Base-by-base conservation (phyloP, 2,113 vertebrate genomes). In the Oriolus oriolus region DNA sequence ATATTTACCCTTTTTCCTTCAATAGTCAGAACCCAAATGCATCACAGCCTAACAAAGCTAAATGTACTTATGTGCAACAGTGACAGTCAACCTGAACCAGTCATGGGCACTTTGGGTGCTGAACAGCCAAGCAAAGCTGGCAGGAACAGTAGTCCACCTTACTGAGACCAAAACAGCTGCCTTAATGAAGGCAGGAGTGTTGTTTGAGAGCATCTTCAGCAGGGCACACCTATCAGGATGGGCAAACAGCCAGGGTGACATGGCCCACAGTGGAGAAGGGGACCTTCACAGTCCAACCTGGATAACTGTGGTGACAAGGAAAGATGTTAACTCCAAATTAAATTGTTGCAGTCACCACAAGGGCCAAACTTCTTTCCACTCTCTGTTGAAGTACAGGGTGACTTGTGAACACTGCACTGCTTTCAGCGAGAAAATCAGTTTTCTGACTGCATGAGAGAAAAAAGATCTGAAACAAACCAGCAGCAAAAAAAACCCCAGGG, bases 71-170 rank as follows among this genome's bases (percentile, higher is more conserved):
- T 1, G 9, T 15, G 11, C 13, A 44, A 16, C 19, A 39, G 13
- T 52, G 56, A 35, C 7, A 7, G 27, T 31, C 1, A 11, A 6
- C 26, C 12, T 33, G 19, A 68, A 68, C 1, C 21, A 74, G 9
- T 35, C 31, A 65, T 0, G 1, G 49, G 17, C 5, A 24, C 1
- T 71, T 3, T 19, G n/a, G 7, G 8, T 59, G 10, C 21, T 42
- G 13, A 78, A 41, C 6, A 86, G 11, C 3, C 3, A 12, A 16
- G 5, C 4, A 59, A 33, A 52, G 7, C 6, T 75, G 75, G 18
- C 20, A 84, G 50, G 9, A 87, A 6, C 0, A 14, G 20, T 13
- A 12, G 1, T 6, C 22, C 12, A 31, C 27, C 4, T 35, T 69
- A 6, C 19, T 70, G 59, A 61, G 37, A 64, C 3, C 11, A 37